phyloP scores from a whole-genome alignment of 2,888 invertebrate species.

The Rhagium mordax region DNA sequence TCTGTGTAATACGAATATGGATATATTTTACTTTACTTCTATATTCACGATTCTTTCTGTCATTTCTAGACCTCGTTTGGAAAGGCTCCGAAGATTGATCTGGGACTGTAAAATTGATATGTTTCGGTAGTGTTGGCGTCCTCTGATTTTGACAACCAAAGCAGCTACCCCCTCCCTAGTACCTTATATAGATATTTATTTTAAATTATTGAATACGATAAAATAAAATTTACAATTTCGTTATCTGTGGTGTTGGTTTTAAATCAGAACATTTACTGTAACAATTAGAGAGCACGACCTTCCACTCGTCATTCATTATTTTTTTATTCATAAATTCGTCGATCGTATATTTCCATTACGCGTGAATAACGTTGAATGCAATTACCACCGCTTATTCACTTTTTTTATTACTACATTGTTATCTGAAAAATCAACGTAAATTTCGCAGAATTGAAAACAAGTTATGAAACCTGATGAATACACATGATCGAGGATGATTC shows the following conservation, averaged over 20 bases:
- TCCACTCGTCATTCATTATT: background rate
- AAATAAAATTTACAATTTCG: too few relatives aligned
- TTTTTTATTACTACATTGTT: background rate
- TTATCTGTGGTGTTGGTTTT: background rate
- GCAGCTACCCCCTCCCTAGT: too few relatives aligned
- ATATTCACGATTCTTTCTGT: too few relatives aligned
- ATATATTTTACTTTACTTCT: too few relatives aligned
- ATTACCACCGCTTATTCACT: background rate
- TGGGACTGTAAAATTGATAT: too few relatives aligned
- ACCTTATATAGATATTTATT: too few relatives aligned
- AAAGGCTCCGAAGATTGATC: too few relatives aligned
- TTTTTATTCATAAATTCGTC: background rate
- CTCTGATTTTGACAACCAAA: too few relatives aligned
- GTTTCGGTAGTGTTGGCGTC: too few relatives aligned
- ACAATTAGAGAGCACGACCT: background rate
- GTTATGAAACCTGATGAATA: conserved; percentile 13
- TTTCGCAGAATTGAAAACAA: conserved; percentile 7
- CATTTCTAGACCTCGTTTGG: too few relatives aligned
- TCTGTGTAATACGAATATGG: too few relatives aligned
- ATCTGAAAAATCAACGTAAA: conserved; percentile 16
- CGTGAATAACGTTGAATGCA: background rate
- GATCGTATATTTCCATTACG: background rate
- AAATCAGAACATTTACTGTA: background rate
- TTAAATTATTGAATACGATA: too few relatives aligned
- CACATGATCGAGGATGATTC: background rate